phyloP scores from a whole-genome alignment of 2,797 vertebrate genomes.

The Lagorchestes hirsutus region DNA sequence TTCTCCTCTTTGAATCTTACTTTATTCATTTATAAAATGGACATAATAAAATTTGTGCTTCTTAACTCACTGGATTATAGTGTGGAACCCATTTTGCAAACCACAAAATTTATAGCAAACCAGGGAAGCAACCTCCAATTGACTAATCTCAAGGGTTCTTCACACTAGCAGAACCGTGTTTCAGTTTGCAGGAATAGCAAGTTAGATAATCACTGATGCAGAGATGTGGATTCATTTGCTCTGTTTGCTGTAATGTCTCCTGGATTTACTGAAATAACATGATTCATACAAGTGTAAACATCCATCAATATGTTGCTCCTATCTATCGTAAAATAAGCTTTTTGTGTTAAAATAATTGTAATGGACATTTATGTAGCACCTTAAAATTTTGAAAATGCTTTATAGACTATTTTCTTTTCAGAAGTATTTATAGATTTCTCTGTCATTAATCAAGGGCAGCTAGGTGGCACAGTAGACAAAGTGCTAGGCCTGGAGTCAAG shows the following conservation, averaged over 20 bases:
- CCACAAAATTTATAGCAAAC: neutral
- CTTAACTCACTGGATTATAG: neutral
- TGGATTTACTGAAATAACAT: neutral
- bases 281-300: neutral
- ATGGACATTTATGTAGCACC: neutral
- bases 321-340: neutral
- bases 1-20: constrained; percentile 16
- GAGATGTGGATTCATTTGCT: neutral
- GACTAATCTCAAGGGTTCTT: neutral
- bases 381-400: neutral
- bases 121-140: neutral
- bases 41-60: neutral
- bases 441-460: neutral
- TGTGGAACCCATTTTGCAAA: neutral
- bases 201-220: neutral
- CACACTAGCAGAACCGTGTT: neutral
- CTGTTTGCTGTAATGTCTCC: neutral
- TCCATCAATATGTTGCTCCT: neutral
- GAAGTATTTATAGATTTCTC: neutral
- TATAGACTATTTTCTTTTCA: neutral
- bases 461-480: neutral
- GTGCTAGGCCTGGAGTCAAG: neutral
- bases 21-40: neutral
- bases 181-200: neutral
- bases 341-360: neutral